phyloP scores from a whole-genome alignment of 2,888 invertebrate genomes.

The Linnaemya vulpina region DNA sequence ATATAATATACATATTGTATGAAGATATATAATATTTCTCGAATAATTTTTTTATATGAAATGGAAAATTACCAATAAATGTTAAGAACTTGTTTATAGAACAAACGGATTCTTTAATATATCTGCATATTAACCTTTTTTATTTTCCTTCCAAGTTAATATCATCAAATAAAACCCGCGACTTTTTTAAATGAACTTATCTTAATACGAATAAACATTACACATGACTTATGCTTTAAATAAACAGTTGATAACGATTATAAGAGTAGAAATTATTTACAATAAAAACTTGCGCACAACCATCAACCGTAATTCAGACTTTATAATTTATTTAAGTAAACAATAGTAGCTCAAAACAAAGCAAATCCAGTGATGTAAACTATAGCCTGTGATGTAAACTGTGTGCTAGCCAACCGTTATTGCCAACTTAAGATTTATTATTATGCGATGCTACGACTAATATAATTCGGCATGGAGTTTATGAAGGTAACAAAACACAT shows the following conservation, averaged over 20 bases:
- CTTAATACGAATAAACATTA: constrained; percentile 4
- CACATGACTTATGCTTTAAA: constrained; percentile 1
- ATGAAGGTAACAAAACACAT: no score
- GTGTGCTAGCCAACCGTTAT: background rate
- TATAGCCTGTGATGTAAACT: constrained; percentile 14
- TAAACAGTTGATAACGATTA: constrained; percentile 21
- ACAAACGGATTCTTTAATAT: background rate
- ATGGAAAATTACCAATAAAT: background rate
- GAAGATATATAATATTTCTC: background rate
- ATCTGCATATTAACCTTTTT: background rate
- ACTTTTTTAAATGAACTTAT: background rate
- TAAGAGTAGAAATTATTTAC: constrained; percentile 20
- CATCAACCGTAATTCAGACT: constrained; percentile 26
- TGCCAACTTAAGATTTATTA: background rate
- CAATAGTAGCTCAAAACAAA: constrained; percentile 42
- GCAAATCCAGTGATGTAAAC: constrained; percentile 16
- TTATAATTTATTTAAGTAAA: constrained; percentile 33
- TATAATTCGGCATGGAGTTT: no score
- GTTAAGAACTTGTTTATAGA: background rate
- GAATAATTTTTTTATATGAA: background rate
- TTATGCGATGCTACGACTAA: background rate
- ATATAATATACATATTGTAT: background rate
- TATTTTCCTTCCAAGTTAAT: background rate
- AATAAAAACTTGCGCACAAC: constrained; percentile 10
- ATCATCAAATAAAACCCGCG: constrained; percentile 3